A percentile compares a stretch with the other conserved stretches of the same genome.
These are phyloP conservation scores for Teleogryllus oceanicus DNA, from an alignment of 2,888 invertebrate species.

Conservation along the genomic window DNA sequence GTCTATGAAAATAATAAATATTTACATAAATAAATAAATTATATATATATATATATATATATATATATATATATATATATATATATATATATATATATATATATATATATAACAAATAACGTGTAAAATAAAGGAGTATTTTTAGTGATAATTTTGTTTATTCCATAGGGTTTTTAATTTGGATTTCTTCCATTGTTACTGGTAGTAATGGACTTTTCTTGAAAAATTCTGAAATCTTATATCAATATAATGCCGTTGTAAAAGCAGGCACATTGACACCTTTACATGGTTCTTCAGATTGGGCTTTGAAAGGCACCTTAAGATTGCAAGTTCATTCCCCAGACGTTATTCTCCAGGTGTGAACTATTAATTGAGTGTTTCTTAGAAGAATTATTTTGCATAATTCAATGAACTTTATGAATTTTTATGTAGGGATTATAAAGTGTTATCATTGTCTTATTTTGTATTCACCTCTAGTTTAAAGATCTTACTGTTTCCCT, in stretches of 20 bases:
- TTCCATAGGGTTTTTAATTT: background rate
- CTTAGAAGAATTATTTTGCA: background rate
- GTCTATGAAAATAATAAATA: no score
- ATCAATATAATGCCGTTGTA: conserved; percentile 47
- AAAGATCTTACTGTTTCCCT: conserved; percentile 26
- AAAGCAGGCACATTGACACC: conserved; percentile 46
- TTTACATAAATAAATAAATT: no score
- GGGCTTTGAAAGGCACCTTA: conserved; percentile 29
- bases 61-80: no score
- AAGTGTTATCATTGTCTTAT: background rate
- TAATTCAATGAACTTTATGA: no score
- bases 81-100: no score
- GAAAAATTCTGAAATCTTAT: conserved; percentile 44
- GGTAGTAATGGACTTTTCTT: background rate
- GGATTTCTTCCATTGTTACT: background rate
- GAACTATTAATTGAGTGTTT: background rate
- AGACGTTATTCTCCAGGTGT: conserved; percentile 27
- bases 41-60: no score
- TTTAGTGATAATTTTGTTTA: background rate
- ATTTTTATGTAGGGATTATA: no score
- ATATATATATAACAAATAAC: no score
- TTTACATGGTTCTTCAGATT: conserved; percentile 33
- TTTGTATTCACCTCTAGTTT: conserved; percentile 29
- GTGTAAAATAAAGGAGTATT: background rate
- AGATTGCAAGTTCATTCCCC: conserved; percentile 27